Percentiles rank a stretch among this genome's conserved stretches.
phyloP scores from a whole-genome alignment of 2,113 vertebrate species.

The Ardeotis arabs region DNA sequence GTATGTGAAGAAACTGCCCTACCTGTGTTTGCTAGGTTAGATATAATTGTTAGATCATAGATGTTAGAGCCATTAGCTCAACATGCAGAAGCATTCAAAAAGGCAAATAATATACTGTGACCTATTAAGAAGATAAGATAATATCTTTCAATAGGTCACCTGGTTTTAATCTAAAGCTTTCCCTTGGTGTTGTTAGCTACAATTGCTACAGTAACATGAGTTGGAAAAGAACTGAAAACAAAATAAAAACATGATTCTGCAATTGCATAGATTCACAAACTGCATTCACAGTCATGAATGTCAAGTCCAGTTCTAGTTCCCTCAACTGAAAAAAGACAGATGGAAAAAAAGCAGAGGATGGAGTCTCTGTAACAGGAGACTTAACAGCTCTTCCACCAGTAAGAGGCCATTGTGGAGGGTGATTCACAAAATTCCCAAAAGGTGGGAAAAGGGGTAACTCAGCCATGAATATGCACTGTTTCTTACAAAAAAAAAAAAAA shows the following conservation, averaged over 20 bases:
- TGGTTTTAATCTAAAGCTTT: neutral
- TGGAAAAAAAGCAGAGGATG: neutral
- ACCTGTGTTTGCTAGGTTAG: neutral
- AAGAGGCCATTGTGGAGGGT: fast-evolving
- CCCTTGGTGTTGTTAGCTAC: neutral
- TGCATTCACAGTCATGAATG: neutral
- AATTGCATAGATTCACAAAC: neutral
- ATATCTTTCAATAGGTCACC: neutral
- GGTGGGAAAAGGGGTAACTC: neutral
- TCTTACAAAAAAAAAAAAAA: no score
- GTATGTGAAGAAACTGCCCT: neutral
- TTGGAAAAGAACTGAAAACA: neutral
- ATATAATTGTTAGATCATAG: neutral
- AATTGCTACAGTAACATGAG: neutral
- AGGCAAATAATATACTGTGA: neutral
- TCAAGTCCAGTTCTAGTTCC: neutral
- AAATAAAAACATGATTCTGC: neutral
- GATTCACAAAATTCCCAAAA: neutral
- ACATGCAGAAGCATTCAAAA: neutral
- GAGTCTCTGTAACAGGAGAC: neutral
- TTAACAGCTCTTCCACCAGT: neutral
- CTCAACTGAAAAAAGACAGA: neutral
- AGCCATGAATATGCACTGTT: neutral
- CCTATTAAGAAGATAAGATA: neutral
- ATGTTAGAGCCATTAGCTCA: neutral